Evolutionary conservation across 2,888 invertebrate genomes (phyloP).

Genomic region (Ophion costatus): DNA sequence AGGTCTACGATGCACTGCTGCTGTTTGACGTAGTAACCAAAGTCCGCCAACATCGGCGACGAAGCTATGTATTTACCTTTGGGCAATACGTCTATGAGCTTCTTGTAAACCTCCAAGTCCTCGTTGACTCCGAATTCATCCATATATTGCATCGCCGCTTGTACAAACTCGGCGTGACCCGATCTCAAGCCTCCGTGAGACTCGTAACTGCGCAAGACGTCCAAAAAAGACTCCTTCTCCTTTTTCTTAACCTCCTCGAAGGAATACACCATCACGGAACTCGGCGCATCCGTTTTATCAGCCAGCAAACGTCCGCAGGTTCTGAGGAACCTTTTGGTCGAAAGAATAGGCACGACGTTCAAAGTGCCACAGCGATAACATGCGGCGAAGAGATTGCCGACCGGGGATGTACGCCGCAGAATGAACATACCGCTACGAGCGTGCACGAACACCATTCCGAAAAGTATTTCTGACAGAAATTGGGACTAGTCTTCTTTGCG

Average conservation of each 20-base stretch:
- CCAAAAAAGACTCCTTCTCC: conserved; percentile 88
- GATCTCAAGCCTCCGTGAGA: conserved; percentile 88
- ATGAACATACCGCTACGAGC: neutral
- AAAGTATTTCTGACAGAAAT: neutral
- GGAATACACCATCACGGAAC: neutral
- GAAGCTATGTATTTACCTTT: conserved; percentile 94
- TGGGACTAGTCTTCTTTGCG: neutral
- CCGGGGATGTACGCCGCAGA: conserved; percentile 5
- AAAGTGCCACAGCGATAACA: neutral
- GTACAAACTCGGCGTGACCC: conserved; percentile 97
- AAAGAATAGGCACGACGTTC: neutral
- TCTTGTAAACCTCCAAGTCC: conserved; percentile 94
- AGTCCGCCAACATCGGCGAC: conserved; percentile 94
- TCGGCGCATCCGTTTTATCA: neutral
- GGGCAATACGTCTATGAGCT: conserved; percentile 93
- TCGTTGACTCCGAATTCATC: conserved; percentile 94
- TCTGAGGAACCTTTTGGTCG: conserved; percentile 15
- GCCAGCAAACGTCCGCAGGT: neutral
- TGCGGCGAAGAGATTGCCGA: neutral
- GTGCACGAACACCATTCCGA: neutral
- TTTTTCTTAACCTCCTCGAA: conserved; percentile 81
- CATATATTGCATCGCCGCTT: conserved; percentile 94
- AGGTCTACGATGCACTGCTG: conserved; percentile 97
- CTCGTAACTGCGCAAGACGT: conserved; percentile 90
- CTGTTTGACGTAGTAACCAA: conserved; percentile 97